phyloP scores from a whole-genome alignment of 2,113 vertebrate species.

The Chunga burmeisteri region DNA sequence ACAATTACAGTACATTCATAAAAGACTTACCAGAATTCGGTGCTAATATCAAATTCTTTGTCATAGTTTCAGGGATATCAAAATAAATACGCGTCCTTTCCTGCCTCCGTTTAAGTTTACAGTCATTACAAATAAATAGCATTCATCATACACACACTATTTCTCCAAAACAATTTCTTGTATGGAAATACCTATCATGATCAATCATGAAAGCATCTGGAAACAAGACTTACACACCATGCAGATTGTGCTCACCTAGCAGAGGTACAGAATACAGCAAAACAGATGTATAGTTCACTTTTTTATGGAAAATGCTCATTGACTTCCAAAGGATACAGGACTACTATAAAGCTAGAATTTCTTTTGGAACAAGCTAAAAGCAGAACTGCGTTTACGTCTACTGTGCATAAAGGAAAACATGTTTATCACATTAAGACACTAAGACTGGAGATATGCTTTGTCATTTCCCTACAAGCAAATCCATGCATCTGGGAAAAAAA shows the following conservation, averaged over 20 bases:
- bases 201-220: neutral
- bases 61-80: neutral
- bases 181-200: neutral
- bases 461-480: slow-evolving; percentile 1
- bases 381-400: neutral
- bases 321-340: neutral
- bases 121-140: neutral
- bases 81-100: neutral
- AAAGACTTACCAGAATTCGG: neutral
- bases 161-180: neutral
- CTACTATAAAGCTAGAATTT: neutral
- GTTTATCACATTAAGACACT: neutral
- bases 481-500: neutral
- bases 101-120: neutral
- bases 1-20: neutral
- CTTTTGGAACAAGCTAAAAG: neutral
- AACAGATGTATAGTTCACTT: neutral
- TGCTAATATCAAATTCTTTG: neutral
- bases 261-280: neutral
- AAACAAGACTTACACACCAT: neutral
- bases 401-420: neutral
- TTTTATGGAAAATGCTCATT: neutral
- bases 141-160: neutral
- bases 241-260: neutral
- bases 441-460: neutral